Conservation (phyloP, 1,140 invertebrate species). For the Dolichoris vasculosae region DNA sequence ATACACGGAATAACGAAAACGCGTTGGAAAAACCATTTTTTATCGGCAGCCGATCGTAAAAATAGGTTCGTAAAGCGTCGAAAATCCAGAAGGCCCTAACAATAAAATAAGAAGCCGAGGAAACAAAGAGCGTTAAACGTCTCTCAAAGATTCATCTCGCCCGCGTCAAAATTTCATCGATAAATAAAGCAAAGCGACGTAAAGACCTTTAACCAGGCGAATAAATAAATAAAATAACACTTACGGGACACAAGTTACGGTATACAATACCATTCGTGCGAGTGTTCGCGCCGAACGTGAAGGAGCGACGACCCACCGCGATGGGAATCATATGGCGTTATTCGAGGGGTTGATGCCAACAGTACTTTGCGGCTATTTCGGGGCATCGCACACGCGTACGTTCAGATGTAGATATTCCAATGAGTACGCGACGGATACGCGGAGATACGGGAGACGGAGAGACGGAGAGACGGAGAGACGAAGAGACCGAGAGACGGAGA, state of each 20-base stretch:
- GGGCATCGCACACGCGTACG: not conserved
- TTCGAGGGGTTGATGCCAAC: not conserved
- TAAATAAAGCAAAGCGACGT: not conserved
- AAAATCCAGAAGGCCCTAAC: not conserved
- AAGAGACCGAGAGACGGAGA: no score
- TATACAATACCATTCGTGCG: not conserved
- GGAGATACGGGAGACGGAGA: not conserved
- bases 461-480: not conserved
- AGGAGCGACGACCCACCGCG: not conserved
- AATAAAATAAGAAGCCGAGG: not conserved
- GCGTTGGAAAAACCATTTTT: not conserved
- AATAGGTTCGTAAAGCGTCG: not conserved
- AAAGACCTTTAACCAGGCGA: not conserved
- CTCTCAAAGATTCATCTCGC: not conserved
- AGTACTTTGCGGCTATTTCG: conserved; percentile 9
- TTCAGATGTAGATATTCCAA: not conserved
- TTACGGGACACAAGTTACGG: not conserved
- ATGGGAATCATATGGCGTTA: conserved; percentile 13
- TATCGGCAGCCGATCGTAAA: conserved; percentile 2
- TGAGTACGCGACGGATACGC: not conserved
- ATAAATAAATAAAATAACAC: conserved; percentile 49
- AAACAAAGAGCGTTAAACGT: not conserved
- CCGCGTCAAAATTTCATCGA: not conserved
- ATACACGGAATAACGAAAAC: not conserved
- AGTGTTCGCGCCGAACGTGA: no score